Conservation (phyloP, 1,140 invertebrate genomes). For the Diachasmimorpha longicaudata region DNA sequence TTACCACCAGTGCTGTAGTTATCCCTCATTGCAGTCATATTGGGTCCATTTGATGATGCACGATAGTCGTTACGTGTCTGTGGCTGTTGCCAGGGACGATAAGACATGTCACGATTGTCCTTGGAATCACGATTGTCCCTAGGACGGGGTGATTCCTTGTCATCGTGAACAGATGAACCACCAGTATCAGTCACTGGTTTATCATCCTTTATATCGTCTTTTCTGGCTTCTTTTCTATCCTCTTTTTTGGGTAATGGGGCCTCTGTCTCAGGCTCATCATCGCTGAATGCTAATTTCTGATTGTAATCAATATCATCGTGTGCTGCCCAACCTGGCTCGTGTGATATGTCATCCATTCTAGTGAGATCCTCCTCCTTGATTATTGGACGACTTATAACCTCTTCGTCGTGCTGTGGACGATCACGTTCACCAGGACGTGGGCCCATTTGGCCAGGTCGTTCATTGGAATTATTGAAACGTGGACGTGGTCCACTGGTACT, state of each 20-base stretch:
- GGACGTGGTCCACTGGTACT: constrained; percentile 51
- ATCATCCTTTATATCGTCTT: constrained; percentile 46
- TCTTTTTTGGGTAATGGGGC: constrained; percentile 33
- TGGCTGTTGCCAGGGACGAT: constrained; percentile 52
- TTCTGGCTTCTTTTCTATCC: constrained; percentile 29
- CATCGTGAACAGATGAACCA: constrained; percentile 27
- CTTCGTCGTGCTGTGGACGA: constrained; percentile 47
- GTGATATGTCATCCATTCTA: constrained; percentile 88
- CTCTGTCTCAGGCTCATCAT: constrained; percentile 75
- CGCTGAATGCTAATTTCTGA: constrained; percentile 92
- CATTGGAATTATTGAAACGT: constrained; percentile 56
- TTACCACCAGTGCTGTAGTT: constrained; percentile 30
- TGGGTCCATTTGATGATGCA: constrained; percentile 38
- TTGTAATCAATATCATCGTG: constrained; percentile 95
- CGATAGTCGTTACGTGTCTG: constrained; percentile 3
- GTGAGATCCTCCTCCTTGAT: constrained; percentile 92
- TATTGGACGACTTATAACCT: constrained; percentile 75
- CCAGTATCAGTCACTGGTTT: constrained; percentile 29
- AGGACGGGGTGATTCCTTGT: constrained; percentile 39
- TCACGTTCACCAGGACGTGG: constrained; percentile 23
- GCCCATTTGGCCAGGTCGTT: neutral
- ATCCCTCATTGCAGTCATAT: constrained; percentile 37
- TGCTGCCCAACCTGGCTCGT: constrained; percentile 88
- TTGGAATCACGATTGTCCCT: constrained; percentile 42
- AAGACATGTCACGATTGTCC: constrained; percentile 37